phyloP scores from a whole-genome alignment of 2,888 invertebrate species.

The Drosophila neutralis region DNA sequence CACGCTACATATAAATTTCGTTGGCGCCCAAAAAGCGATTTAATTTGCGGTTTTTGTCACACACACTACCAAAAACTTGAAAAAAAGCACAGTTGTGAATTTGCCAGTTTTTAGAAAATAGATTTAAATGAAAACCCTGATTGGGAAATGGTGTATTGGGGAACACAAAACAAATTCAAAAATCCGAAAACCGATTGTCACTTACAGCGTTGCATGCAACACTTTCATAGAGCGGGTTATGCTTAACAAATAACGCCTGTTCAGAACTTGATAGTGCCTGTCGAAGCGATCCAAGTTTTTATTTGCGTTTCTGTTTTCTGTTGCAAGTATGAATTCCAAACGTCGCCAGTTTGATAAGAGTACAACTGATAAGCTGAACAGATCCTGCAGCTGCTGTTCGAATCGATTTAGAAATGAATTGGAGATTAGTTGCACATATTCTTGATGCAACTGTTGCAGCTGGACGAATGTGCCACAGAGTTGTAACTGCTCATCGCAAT shows the following conservation, averaged over 20 bases:
- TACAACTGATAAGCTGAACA: constrained; percentile 9
- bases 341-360: constrained; percentile 24
- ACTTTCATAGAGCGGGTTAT: background rate
- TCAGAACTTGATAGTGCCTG: background rate
- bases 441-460: constrained; percentile 23
- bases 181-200: background rate
- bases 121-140: constrained; percentile 24
- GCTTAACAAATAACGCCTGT: background rate
- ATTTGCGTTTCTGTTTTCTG: background rate
- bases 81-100: constrained; percentile 60
- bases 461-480: background rate
- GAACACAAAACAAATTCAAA: background rate
- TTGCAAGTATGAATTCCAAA: background rate
- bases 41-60: constrained; percentile 78
- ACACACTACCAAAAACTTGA: constrained; percentile 42
- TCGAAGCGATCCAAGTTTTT: background rate
- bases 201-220: background rate
- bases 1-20: constrained; percentile 67
- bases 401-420: background rate
- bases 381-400: constrained; percentile 6
- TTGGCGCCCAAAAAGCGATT: constrained; percentile 68
- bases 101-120: constrained; percentile 18
- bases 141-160: background rate
- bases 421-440: constrained; percentile 11
- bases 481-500: constrained; percentile 3